phyloP scores from a whole-genome alignment of 1,140 invertebrate species.

The Musca vetustissima region DNA sequence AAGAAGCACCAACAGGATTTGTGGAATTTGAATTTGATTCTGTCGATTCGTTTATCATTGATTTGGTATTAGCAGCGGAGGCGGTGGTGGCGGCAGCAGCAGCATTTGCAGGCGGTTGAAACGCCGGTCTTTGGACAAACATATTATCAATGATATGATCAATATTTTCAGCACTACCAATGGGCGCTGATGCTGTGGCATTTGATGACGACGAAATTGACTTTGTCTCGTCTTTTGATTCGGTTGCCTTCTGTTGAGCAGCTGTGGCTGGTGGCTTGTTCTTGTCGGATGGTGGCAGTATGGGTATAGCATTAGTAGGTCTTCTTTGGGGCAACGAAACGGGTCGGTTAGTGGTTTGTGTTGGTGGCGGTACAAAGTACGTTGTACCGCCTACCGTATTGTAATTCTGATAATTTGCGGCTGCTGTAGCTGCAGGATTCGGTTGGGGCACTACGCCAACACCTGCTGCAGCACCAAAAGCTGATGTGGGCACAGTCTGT shows the following conservation, averaged over 20 bases:
- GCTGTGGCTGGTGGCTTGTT: conserved; percentile 37
- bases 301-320: conserved; percentile 57
- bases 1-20: background rate
- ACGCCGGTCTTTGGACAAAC: conserved; percentile 61
- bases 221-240: conserved; percentile 17
- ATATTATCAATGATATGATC: conserved; percentile 65
- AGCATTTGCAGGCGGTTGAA: conserved; percentile 36
- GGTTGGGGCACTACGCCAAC: conserved; percentile 19
- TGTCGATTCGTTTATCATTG: too few relatives aligned
- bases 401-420: conserved; percentile 47
- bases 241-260: background rate
- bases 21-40: background rate
- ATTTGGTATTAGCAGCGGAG: too few relatives aligned
- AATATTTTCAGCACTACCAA: conserved; percentile 58
- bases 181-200: conserved; percentile 7
- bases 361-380: conserved; percentile 52
- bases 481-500: conserved; percentile 16
- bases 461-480: conserved; percentile 24
- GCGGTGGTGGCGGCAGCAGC: background rate
- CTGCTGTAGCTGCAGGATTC: conserved; percentile 20
- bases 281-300: conserved; percentile 55
- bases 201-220: background rate
- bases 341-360: conserved; percentile 43
- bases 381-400: conserved; percentile 55
- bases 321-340: conserved; percentile 50